Evolutionary conservation across 2,888 invertebrate genomes (phyloP), one percentile per base, ranked within the genome.

Genomic region (Phasia obesa): DNA sequence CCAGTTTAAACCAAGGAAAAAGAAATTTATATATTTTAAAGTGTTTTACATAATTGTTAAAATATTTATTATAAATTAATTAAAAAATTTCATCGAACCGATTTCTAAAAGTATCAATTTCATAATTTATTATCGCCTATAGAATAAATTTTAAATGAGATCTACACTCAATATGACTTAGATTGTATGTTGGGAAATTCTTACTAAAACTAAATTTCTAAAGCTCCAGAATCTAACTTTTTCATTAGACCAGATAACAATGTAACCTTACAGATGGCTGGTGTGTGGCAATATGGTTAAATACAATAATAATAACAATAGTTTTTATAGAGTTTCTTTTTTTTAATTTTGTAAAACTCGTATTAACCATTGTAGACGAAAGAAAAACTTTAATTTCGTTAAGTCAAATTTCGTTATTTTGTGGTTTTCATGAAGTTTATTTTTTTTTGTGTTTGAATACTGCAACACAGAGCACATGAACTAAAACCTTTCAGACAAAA

Each of bases 401-500:
- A 42, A 74, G n/a, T 64, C 5, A 57, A 80, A 47, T 64, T 55
- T 71, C 25, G 60, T 62, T 70, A 53, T 70, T 59, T 53, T 69
- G 60, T 44, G 44, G 53, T 55, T 70, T 69, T 25, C 15, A 27
- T 19, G 42, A 35, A 59, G n/a, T n/a, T n/a, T 23, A 13, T 65
- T 49, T 49, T 23, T 35, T 31, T 31, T 31, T 60, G 19, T 62
- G 5, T 38, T 31, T 11, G 27, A 23, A 42, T 65, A 55, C 3
- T 59, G 23, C 53, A 47, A 6, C 47, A 75, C 35, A 55, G 55
- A 23, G 17, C 64, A 57, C 19, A 13, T 77, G 77, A 77, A 70
- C 77, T 70, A 77, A 77, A 77, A 70, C 62, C 55, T 70, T 77
- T 67, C 4, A 23, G 11, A 59, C n/a, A 25, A 27, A n/a, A 7